phyloP scores from a whole-genome alignment of 2,797 vertebrate species.

The Australoheros facetus region DNA sequence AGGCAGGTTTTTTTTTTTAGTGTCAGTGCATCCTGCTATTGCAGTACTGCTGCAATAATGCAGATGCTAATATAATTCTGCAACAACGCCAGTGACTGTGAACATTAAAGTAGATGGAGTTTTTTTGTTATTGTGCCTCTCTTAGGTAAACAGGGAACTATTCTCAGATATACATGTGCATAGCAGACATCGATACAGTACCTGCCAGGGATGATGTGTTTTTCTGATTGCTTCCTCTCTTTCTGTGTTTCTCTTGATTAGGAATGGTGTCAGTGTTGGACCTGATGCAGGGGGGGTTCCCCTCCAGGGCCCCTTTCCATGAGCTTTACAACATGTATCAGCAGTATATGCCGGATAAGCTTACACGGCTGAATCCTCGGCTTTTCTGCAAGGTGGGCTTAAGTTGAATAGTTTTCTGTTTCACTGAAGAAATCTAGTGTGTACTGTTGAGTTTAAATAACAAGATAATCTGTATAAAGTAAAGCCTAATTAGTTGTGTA shows the following conservation, averaged over 20 bases:
- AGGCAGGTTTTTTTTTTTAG: too few relatives aligned
- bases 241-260: slow-evolving; percentile 53
- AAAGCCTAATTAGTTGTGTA: slow-evolving; percentile 17
- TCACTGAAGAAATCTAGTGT: not conserved
- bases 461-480: slow-evolving; percentile 19
- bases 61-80: not conserved
- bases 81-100: not conserved
- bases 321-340: slow-evolving; percentile 99
- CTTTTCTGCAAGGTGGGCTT: slow-evolving; percentile 95
- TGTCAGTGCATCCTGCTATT: not conserved
- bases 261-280: slow-evolving; percentile 99
- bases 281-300: slow-evolving; percentile 98
- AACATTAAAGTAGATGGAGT: not conserved
- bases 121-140: not conserved
- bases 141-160: not conserved
- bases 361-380: slow-evolving; percentile 92
- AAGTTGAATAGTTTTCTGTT: not conserved
- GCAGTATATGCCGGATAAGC: slow-evolving; percentile 93
- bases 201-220: not conserved
- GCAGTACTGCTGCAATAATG: not conserved
- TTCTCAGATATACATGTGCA: not conserved
- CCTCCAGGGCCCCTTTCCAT: slow-evolving; percentile 96
- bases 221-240: not conserved
- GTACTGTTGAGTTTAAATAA: slow-evolving; percentile 5
- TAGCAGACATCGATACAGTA: not conserved